Evolutionary conservation across 2,797 vertebrate species (phyloP), one percentile per base, ranked within the genome.

Genomic region (Typhlichthys subterraneus): DNA sequence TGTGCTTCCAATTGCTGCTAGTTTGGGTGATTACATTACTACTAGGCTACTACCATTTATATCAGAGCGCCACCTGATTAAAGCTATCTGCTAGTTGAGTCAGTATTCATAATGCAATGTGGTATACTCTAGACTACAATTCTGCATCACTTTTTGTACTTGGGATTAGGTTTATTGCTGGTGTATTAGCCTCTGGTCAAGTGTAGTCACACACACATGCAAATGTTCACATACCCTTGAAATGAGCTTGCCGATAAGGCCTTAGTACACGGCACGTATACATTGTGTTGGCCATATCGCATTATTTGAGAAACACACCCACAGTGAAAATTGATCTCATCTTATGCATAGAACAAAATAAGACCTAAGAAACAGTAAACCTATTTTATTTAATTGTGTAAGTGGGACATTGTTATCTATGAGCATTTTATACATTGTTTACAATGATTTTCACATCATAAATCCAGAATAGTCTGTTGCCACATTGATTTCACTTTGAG

Each of bases 201-300:
- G 53, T 1, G 12, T 5, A 12, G 17, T 29, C 47, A 17, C 57
- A 46, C 58, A 69, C 75, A 70, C 71, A 78, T 79, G 85, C 77
- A 89, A 87, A 85, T 86, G 78, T 82, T 86, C 85, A 81, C 83
- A 88, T 77, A 67, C 73, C 61, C 72, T 77, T 45, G 31, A 65
- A 61, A 58, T 60, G 31, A 74, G 61, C 49, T 12, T 19, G 13
- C 12, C 75, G 81, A 81, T 84, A 82, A 75, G 55, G 19, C 46
- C 19, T 53, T n/a, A 51, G 17, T 6, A 10, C 2, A 45, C 51
- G 42, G 12, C 2, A 42, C 51, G 42, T 2, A 72, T 57, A 65
- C 50, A 68, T 52, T 15, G 73, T 53, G 61, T 46, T 54, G 51
- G 57, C 61, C 15, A 14, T 47, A 54, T 29, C 4, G 23, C 23